Percentiles rank a stretch among this genome's conserved stretches.
Evolutionary conservation across 2,797 vertebrate genomes (phyloP).

Genomic region (Pseudochaenichthys georgianus): DNA sequence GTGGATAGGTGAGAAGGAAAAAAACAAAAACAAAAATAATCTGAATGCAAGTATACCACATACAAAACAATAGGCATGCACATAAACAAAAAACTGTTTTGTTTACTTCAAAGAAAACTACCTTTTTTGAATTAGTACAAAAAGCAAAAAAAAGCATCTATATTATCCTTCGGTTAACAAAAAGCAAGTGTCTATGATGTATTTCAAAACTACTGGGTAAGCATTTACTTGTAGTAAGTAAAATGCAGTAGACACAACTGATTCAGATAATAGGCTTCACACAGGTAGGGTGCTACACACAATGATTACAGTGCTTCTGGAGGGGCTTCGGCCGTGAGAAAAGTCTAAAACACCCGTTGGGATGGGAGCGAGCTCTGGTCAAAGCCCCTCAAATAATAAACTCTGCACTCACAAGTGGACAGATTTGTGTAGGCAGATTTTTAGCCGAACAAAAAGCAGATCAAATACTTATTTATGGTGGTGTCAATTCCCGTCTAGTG

Average conservation of each 20-base stretch:
- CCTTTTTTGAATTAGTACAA: slow-evolving; percentile 93
- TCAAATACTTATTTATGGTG: slow-evolving; percentile 19
- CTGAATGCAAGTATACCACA: slow-evolving; percentile 99
- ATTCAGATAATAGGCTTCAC: slow-evolving; percentile 46
- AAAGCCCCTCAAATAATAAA: slow-evolving; percentile 16
- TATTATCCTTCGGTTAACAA: slow-evolving; percentile 87
- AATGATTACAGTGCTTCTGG: slow-evolving; percentile 34
- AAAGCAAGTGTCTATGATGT: slow-evolving; percentile 84
- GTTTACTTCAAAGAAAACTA: slow-evolving; percentile 94
- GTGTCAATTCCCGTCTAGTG: slow-evolving; percentile 12
- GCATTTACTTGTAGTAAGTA: slow-evolving; percentile 68
- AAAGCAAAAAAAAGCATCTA: slow-evolving; percentile 90
- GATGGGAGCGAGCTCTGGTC: slow-evolving; percentile 29
- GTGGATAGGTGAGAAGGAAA: slow-evolving; percentile 99
- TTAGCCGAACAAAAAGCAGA: neutral
- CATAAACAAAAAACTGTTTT: slow-evolving; percentile 93
- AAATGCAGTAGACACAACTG: slow-evolving; percentile 62
- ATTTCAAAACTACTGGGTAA: slow-evolving; percentile 68
- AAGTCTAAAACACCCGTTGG: slow-evolving; percentile 19
- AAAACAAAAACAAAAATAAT: slow-evolving; percentile 94
- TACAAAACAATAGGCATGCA: slow-evolving; percentile 99
- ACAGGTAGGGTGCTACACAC: slow-evolving; percentile 46
- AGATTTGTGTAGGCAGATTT: slow-evolving; percentile 22
- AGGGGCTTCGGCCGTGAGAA: slow-evolving; percentile 20
- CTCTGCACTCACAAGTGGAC: slow-evolving; percentile 30